Percentiles rank a stretch among this genome's conserved stretches.
These are phyloP conservation scores for Anodontia alba DNA, from an alignment of 2,888 invertebrate species.

Conservation along the genomic window DNA sequence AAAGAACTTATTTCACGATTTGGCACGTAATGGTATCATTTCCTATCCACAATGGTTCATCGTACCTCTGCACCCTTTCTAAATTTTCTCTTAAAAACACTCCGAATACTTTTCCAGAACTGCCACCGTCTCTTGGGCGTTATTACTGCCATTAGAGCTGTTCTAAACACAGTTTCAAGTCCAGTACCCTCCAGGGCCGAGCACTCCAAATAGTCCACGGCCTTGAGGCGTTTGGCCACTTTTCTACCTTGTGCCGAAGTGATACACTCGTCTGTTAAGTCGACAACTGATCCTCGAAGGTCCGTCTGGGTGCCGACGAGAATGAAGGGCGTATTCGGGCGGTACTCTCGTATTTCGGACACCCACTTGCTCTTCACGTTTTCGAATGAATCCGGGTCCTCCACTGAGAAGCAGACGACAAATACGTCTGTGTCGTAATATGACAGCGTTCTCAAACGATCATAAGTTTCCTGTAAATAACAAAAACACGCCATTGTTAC, in stretches of 20 bases:
- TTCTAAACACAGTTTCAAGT: conserved; percentile 68
- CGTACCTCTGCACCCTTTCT: conserved; percentile 18
- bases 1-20: no score
- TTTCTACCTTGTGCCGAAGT: conserved; percentile 54
- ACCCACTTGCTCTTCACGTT: conserved; percentile 78
- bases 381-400: conserved; percentile 72
- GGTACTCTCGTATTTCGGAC: conserved; percentile 75
- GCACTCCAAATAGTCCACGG: conserved; percentile 63
- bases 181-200: conserved; percentile 62
- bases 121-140: conserved; percentile 66
- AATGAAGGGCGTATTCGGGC: conserved; percentile 75
- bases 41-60: not conserved
- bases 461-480: conserved; percentile 77
- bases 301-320: conserved; percentile 80
- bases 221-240: conserved; percentile 54
- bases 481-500: not conserved
- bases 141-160: conserved; percentile 62
- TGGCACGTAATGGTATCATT: no score
- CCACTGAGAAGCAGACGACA: conserved; percentile 78
- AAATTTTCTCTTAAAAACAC: conserved; percentile 34
- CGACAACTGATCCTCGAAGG: conserved; percentile 63
- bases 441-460: conserved; percentile 74
- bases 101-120: conserved; percentile 69
- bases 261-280: conserved; percentile 55
- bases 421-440: conserved; percentile 80